Conservation (phyloP, 2,888 invertebrate genomes). For the Teleiodes luculella region DNA sequence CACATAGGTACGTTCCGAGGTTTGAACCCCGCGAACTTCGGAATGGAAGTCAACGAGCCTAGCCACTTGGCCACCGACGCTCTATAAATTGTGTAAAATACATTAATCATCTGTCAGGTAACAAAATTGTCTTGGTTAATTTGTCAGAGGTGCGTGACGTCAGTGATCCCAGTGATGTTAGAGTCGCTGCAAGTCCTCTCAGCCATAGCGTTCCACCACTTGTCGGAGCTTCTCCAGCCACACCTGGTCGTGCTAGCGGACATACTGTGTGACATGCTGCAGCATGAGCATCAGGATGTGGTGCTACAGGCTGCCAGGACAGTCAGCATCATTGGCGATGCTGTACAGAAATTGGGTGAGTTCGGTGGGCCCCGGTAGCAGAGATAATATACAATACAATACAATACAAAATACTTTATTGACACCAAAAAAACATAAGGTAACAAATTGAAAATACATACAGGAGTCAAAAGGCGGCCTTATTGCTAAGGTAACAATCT, state of each 20-base stretch:
- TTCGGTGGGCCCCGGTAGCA: no score
- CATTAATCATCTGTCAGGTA: neutral
- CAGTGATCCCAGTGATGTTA: constrained; percentile 83
- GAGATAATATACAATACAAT: no score
- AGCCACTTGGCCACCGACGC: no score
- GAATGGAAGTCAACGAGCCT: no score
- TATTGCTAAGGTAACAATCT: no score
- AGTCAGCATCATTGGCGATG: constrained; percentile 83
- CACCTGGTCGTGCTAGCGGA: constrained; percentile 80
- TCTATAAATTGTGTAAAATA: neutral
- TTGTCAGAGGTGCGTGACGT: constrained; percentile 52
- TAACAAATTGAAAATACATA: no score
- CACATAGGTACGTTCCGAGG: no score
- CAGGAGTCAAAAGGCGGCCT: no score
- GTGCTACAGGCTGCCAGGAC: constrained; percentile 84
- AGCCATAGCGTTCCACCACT: constrained; percentile 80
- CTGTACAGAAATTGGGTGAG: constrained; percentile 75
- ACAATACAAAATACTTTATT: no score
- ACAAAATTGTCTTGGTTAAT: neutral
- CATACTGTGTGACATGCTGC: constrained; percentile 79
- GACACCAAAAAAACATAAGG: no score
- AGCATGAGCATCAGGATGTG: constrained; percentile 81
- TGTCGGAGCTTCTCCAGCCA: constrained; percentile 72
- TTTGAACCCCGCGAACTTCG: no score
- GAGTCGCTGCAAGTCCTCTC: constrained; percentile 87